Percentiles rank a stretch among this genome's conserved stretches.
Evolutionary conservation across 2,797 vertebrate genomes (phyloP).

Genomic region (Danio choprae): DNA sequence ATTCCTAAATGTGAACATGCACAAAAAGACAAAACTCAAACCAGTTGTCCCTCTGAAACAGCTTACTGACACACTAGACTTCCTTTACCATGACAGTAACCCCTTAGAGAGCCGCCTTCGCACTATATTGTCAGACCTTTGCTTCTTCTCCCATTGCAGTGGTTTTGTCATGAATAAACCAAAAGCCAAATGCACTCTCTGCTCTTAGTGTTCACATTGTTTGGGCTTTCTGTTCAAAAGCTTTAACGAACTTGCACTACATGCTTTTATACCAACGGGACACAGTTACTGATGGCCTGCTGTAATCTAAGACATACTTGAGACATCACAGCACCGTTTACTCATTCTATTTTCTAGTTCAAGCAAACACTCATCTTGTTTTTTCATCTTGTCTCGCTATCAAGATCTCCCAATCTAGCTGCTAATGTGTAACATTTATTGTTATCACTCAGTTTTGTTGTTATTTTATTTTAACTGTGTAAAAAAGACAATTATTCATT

Average conservation of each 20-base stretch:
- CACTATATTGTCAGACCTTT: slow-evolving; percentile 44
- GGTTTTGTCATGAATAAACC: slow-evolving; percentile 54
- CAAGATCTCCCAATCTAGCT: slow-evolving; percentile 15
- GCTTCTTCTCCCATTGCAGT: slow-evolving; percentile 29
- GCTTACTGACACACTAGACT: slow-evolving; percentile 27
- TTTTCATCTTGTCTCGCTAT: neutral
- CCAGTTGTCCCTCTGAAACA: neutral
- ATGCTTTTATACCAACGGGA: slow-evolving; percentile 18
- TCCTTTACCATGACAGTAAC: slow-evolving; percentile 11
- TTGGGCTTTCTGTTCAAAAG: slow-evolving; percentile 24
- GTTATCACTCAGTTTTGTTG: neutral
- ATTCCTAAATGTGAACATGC: neutral
- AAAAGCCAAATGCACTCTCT: slow-evolving; percentile 43
- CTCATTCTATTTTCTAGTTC: slow-evolving; percentile 2
- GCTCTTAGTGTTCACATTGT: slow-evolving; percentile 37
- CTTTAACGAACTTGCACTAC: neutral
- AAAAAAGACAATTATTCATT: neutral
- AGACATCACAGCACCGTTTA: slow-evolving; percentile 6
- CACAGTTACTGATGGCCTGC: slow-evolving; percentile 28
- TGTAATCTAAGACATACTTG: slow-evolving; percentile 27
- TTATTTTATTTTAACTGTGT: neutral
- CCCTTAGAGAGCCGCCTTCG: slow-evolving; percentile 29
- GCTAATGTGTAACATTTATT: neutral
- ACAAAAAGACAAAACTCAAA: neutral
- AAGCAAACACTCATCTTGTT: slow-evolving; percentile 7